phyloP scores from a whole-genome alignment of 2,797 vertebrate species.

The Macrochelys suwanniensis region DNA sequence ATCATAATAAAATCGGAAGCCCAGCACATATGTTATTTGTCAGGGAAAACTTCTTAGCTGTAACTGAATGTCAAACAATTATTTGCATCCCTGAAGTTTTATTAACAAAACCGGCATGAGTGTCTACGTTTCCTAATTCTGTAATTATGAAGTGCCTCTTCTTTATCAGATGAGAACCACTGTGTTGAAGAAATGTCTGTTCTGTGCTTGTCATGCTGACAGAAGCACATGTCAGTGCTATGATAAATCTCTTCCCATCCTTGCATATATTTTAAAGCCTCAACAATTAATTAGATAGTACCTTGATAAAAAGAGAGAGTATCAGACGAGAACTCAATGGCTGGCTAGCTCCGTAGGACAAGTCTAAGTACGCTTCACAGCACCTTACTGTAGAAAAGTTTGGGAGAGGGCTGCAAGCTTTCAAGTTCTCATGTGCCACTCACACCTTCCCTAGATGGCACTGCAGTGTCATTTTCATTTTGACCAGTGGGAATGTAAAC shows the following conservation, averaged over 20 bases:
- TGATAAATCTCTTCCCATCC: slow-evolving; percentile 44
- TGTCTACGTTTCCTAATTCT: slow-evolving; percentile 64
- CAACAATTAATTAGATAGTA: slow-evolving; percentile 47
- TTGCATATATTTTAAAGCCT: slow-evolving; percentile 44
- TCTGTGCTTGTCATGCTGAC: slow-evolving; percentile 43
- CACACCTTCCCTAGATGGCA: background rate
- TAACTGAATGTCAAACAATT: slow-evolving; percentile 68
- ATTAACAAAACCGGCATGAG: slow-evolving; percentile 69
- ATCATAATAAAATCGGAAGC: slow-evolving; percentile 16
- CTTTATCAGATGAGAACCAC: slow-evolving; percentile 71
- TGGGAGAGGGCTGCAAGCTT: rapidly evolving
- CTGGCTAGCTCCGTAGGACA: background rate
- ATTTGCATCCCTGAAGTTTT: slow-evolving; percentile 68
- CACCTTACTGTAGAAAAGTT: background rate
- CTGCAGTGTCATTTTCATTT: background rate
- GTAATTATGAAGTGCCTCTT: slow-evolving; percentile 67
- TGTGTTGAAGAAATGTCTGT: slow-evolving; percentile 66
- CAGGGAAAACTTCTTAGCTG: slow-evolving; percentile 49
- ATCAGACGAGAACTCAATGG: background rate
- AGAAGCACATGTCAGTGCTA: slow-evolving; percentile 14
- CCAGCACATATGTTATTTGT: background rate
- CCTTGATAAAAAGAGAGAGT: background rate
- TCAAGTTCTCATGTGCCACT: background rate
- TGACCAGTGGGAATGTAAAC: rapidly evolving
- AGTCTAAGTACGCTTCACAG: background rate